Percentiles rank a stretch among this genome's conserved stretches.
These are phyloP conservation scores for Vulpes lagopus DNA, from an alignment of 2,113 vertebrate species.

Conservation along the genomic window DNA sequence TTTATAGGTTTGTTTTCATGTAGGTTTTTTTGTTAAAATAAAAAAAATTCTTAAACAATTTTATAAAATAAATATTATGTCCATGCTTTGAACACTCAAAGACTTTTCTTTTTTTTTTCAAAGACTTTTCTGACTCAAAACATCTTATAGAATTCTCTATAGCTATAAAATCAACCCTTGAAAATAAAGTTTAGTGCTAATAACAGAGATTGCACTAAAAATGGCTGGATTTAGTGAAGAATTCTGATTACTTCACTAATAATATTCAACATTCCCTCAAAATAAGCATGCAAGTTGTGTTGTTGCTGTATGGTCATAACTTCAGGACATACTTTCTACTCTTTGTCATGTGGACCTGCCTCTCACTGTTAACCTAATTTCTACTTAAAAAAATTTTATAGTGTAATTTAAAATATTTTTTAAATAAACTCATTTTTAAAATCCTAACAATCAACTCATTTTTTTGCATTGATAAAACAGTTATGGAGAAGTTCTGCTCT, in stretches of 20 bases:
- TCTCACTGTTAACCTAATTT: not conserved
- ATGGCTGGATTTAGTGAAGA: not conserved
- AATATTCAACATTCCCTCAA: not conserved
- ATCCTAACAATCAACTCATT: not conserved
- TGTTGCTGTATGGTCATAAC: not conserved
- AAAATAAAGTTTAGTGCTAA: not conserved
- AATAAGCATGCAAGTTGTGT: not conserved
- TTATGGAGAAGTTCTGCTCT: not conserved
- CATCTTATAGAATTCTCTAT: not conserved
- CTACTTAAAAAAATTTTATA: not conserved
- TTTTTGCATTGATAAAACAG: not conserved
- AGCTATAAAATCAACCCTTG: not conserved
- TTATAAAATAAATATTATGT: not conserved
- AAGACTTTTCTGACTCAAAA: not conserved
- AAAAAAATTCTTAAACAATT: not conserved
- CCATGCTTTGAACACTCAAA: not conserved
- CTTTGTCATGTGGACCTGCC: not conserved
- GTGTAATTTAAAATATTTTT: not conserved
- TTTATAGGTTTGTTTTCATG: not conserved
- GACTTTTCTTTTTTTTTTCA: not conserved
- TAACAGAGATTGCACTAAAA: not conserved
- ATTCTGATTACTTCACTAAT: not conserved
- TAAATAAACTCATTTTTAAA: not conserved
- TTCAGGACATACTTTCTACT: not conserved
- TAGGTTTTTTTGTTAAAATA: not conserved